These are phyloP conservation scores for Drosophila subquinaria DNA, from an alignment of 2,888 invertebrate species.

Conservation along the genomic window DNA sequence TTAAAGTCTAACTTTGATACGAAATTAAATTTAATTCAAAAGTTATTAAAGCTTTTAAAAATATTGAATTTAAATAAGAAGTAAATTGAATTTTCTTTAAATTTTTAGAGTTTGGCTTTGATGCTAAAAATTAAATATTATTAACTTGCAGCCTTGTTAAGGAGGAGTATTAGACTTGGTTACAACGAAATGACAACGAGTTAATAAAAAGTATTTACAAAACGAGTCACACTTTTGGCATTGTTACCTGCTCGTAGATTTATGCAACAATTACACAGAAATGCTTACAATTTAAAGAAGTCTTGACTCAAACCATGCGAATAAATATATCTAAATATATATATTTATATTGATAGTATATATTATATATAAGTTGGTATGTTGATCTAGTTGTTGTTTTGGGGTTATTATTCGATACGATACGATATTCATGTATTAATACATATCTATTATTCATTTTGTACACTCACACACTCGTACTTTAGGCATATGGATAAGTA, in stretches of 20 bases:
- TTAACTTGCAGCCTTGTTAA: conserved; percentile 1
- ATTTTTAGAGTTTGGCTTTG: too few species aligned
- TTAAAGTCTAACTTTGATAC: too few species aligned
- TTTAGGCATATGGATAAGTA: conserved; percentile 40
- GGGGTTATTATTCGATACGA: conserved; percentile 58
- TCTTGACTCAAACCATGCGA: conserved; percentile 81
- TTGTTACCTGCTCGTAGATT: conserved; percentile 51
- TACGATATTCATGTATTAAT: conserved; percentile 63
- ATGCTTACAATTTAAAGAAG: conserved; percentile 74
- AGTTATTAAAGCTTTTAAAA: too few species aligned
- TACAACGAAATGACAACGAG: conserved; percentile 74
- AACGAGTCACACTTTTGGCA: conserved; percentile 71
- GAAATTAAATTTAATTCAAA: too few species aligned
- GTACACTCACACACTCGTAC: conserved; percentile 45
- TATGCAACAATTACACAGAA: conserved; percentile 70
- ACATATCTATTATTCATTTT: conserved; percentile 37
- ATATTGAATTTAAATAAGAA: too few species aligned
- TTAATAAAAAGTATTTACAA: conserved; percentile 64
- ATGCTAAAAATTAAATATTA: too few species aligned
- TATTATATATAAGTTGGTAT: conserved; percentile 20
- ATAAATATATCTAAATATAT: conserved; percentile 48
- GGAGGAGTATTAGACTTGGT: conserved; percentile 47
- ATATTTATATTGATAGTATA: conserved; percentile 15
- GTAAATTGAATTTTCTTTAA: too few species aligned
- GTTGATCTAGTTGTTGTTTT: conserved; percentile 46